Conservation (phyloP, 2,797 vertebrate species). For the Liparis tanakae region DNA sequence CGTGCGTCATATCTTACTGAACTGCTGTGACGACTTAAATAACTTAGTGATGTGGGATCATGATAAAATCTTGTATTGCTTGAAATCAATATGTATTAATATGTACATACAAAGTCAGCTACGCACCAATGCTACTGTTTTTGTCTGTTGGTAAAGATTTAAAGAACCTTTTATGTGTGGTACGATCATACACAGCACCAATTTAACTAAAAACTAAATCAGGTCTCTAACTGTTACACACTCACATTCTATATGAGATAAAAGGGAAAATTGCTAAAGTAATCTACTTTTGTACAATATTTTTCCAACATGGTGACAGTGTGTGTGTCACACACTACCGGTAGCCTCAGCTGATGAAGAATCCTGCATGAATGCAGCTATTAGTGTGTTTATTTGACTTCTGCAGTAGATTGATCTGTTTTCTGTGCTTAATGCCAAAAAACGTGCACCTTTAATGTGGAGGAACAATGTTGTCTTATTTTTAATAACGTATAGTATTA, state of each 20-base stretch:
- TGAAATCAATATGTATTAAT: constrained; percentile 71
- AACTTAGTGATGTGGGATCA: constrained; percentile 43
- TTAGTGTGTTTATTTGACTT: constrained; percentile 56
- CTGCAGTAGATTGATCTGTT: constrained; percentile 70
- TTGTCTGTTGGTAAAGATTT: constrained; percentile 43
- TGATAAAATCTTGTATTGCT: constrained; percentile 61
- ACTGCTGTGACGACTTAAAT: constrained; percentile 60
- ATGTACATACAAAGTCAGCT: constrained; percentile 66
- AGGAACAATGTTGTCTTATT: constrained; percentile 68
- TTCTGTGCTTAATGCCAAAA: constrained; percentile 84
- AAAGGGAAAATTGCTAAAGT: constrained; percentile 63
- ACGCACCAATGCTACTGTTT: constrained; percentile 46
- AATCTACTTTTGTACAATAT: constrained; percentile 82
- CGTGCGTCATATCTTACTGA: constrained; percentile 56
- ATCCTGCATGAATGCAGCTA: constrained; percentile 69
- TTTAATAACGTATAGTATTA: constrained; percentile 73
- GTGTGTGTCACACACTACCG: constrained; percentile 64
- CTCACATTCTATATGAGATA: constrained; percentile 46
- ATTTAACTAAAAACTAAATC: constrained; percentile 36
- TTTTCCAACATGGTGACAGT: constrained; percentile 74
- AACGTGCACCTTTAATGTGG: constrained; percentile 80
- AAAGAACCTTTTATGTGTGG: constrained; percentile 33
- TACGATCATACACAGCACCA: constrained; percentile 56
- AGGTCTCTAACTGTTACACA: constrained; percentile 52
- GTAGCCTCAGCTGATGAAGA: constrained; percentile 70